These are phyloP conservation scores for Calycopis cecrops DNA, from an alignment of 1,140 invertebrate species.

Conservation along the genomic window DNA sequence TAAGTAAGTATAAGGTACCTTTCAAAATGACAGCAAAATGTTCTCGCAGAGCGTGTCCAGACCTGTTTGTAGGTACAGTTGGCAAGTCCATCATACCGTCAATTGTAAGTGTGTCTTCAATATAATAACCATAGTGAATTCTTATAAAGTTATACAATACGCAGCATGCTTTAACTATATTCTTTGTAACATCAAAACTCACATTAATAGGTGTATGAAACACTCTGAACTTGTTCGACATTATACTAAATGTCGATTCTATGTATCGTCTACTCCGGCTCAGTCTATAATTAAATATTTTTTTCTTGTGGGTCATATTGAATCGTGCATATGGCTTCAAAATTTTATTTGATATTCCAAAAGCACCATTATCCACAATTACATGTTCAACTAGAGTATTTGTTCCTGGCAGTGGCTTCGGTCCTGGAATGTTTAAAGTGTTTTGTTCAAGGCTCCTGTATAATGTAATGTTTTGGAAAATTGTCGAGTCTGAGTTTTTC, in stretches of 20 bases:
- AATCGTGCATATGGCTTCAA: conserved; percentile 21
- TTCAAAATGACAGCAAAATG: conserved; percentile 15
- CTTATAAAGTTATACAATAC: conserved; percentile 14
- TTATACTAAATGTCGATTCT: conserved; percentile 17
- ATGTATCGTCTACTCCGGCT: conserved; percentile 15
- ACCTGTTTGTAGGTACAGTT: conserved; percentile 15
- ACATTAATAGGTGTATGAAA: conserved; percentile 16
- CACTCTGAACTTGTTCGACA: conserved; percentile 16
- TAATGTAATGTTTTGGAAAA: conserved; percentile 20
- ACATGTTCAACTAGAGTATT: conserved; percentile 22
- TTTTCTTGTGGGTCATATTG: conserved; percentile 24
- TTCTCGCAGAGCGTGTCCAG: conserved; percentile 17
- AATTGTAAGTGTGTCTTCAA: conserved; percentile 13
- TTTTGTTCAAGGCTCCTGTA: conserved; percentile 16
- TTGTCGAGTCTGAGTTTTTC: conserved; percentile 17
- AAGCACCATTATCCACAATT: conserved; percentile 23
- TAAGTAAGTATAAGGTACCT: no score
- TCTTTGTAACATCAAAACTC: conserved; percentile 12
- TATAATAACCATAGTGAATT: conserved; percentile 9
- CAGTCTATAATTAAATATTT: conserved; percentile 20
- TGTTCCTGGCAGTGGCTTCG: conserved; percentile 17
- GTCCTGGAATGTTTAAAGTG: conserved; percentile 17
- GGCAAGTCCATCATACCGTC: conserved; percentile 1
- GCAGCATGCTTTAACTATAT: conserved; percentile 15
- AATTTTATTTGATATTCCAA: conserved; percentile 24